Base-by-base conservation (phyloP, 2,113 vertebrate genomes). In the Rana temporaria region DNA sequence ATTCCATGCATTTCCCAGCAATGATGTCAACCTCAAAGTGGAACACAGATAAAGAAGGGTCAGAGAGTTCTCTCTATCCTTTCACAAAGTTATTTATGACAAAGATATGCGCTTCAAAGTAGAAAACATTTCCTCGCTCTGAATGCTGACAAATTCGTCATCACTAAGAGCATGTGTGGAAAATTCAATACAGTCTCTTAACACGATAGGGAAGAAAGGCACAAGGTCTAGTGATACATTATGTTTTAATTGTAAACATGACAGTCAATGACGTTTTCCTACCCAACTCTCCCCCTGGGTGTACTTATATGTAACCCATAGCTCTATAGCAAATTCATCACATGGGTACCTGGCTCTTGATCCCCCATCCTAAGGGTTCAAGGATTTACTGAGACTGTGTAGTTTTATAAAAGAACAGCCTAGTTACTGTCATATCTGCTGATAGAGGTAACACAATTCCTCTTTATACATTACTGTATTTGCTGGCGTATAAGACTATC, bases 1-100 rank as follows among this genome's bases (percentile, higher is more conserved):
- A 87, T 91, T 90, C 85, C 84, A 85, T 74, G 68, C 85, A 76
- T 89, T 88, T 89, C 86, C 0, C 0, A 85, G 82, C 75, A 55
- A 8, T 85, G 85, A 89, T 86, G 87, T 89, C 88, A 89, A 84
- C 56, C 60, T 78, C 84, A 82, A 85, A 86, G 38, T 80, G 82
- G 78, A 91, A 85, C 42, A 87, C 86, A 88, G 89, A 89, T 87
- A 90, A 88, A 84, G 85, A 84, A 70, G 77, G 73, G 83, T 85
- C 60, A 77, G 86, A 63, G 55, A 84, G 87, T 87, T 77, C 83
- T 83, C 89, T 87, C 85, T 86, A 86, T 24, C 7, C 85, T 85
- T 80, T 70, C 75, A 64, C 24, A 76, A 85, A 68, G 69, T 56
- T 87, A 64, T 72, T 83, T 64, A 87, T 85, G 79, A 86, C 85